phyloP scores from a whole-genome alignment of 2,888 invertebrate species.

The Cerastis leucographa region DNA sequence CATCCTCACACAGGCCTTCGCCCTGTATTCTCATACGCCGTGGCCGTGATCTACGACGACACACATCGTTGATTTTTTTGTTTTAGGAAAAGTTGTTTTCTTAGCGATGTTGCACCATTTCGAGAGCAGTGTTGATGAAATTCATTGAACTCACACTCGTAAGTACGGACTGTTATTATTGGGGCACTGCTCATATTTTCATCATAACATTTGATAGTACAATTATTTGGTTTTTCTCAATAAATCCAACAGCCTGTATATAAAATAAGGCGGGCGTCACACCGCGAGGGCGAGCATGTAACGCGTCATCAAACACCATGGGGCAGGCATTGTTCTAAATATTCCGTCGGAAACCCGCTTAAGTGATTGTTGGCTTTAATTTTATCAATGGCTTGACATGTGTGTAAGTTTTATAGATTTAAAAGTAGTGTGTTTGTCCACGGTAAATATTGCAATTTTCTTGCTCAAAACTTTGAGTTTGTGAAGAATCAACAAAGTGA shows the following conservation, averaged over 20 bases:
- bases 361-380: slow-evolving; percentile 64
- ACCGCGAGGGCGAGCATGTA: slow-evolving; percentile 59
- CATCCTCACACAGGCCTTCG: too few species aligned
- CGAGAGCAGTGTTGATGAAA: not conserved
- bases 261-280: slow-evolving; percentile 62
- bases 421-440: not conserved
- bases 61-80: too few species aligned
- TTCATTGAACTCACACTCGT: not conserved
- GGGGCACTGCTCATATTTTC: not conserved
- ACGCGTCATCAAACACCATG: slow-evolving; percentile 65
- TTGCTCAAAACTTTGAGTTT: not conserved
- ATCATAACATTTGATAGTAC: not conserved
- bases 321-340: slow-evolving; percentile 63
- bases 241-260: slow-evolving; percentile 49
- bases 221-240: not conserved
- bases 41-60: too few species aligned
- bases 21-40: too few species aligned
- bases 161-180: not conserved
- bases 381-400: slow-evolving; percentile 41
- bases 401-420: slow-evolving; percentile 7
- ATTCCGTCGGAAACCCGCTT: slow-evolving; percentile 56
- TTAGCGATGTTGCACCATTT: not conserved
- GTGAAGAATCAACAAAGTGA: not conserved
- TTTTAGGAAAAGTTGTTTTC: not conserved
- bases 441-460: not conserved